Percentiles rank a stretch among this genome's conserved stretches.
phyloP scores from a whole-genome alignment of 2,888 invertebrate genomes.

The Drosophila neoperkinsi region DNA sequence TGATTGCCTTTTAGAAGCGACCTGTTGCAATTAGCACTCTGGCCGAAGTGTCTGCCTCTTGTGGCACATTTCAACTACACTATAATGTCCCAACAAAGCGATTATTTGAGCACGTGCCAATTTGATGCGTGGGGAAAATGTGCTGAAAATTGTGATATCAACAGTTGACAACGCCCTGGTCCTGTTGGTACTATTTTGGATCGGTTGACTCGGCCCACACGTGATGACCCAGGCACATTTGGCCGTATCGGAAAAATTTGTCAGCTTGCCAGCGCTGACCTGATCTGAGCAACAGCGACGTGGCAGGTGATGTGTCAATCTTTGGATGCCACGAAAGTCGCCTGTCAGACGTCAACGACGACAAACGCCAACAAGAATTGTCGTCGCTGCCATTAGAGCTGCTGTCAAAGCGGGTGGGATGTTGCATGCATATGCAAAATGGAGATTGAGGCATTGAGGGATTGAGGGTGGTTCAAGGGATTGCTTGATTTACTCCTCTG shows the following conservation, averaged over 20 bases:
- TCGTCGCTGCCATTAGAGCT: conserved; percentile 40
- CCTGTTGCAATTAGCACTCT: conserved; percentile 40
- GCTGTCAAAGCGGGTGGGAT: conserved; percentile 37
- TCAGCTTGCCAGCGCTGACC: conserved; percentile 10
- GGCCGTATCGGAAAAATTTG: conserved; percentile 29
- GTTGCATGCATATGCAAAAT: not conserved
- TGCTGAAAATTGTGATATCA: conserved; percentile 20
- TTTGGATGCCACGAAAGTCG: conserved; percentile 36
- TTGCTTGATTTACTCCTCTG: conserved; percentile 2
- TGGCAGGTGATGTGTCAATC: conserved; percentile 67
- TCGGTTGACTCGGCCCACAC: conserved; percentile 12
- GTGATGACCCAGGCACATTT: conserved; percentile 49
- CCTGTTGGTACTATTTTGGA: not conserved
- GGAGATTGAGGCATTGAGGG: not conserved
- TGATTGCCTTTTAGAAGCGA: conserved; percentile 15
- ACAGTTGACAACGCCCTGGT: conserved; percentile 20
- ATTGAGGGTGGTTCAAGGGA: not conserved
- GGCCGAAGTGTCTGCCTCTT: conserved; percentile 9
- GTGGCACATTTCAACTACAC: conserved; percentile 24
- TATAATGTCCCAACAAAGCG: conserved; percentile 7
- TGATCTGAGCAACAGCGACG: conserved; percentile 32
- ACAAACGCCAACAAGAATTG: conserved; percentile 57
- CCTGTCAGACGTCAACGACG: conserved; percentile 31
- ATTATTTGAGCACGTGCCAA: conserved; percentile 27
- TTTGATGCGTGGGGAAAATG: conserved; percentile 16